Base-by-base conservation (phyloP, 2,888 invertebrate genomes). In the Saturnia pavonia region DNA sequence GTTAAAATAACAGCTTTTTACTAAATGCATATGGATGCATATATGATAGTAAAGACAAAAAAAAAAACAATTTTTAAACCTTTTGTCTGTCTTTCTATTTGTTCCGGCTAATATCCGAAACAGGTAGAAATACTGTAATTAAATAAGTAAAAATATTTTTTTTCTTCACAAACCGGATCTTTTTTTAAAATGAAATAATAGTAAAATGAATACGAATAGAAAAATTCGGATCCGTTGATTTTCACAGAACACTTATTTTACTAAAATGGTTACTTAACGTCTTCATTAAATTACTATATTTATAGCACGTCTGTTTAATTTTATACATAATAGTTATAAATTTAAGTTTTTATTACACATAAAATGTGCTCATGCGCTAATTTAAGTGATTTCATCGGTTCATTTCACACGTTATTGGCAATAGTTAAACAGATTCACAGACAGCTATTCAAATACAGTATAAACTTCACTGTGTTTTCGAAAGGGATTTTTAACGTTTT, bases 201-300 rank as follows among this genome's bases (percentile, higher is more conserved):
- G 27, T 60, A 14, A 16, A 25, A 60, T 14, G 25, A 60, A 60
- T 27, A 60, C 57, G 25, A 14, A 60, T 60, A 60, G 16, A 48
- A 68, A 68, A n/a, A 65, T 1, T 40, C 11, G 63, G 45, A 40
- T 66, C 42, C 60, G 68, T 60, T 68, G 43, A 71, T 71, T 71
- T 67, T 71, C 68, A 68, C 54, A 65, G 68, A 68, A 11, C 51
- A 51, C 65, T 45, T 67, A 70, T 65, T 51, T 66, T 34, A 65
- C n/a, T 51, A 65, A 77, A 79, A 78, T 48, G 71, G 73, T 74
- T 48, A 74, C 73, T 76, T 76, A 76, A 76, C 74, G 69, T 74
- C 74, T 72, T 73, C 73, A 79, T 79, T 77, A 76, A 77, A 74
- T 68, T 71, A n/a, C 74, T 69, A 70, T 79, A 78, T 79, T 79